Evolutionary conservation across 2,888 invertebrate species (phyloP).

Genomic region (Drosophila algonquin): DNA sequence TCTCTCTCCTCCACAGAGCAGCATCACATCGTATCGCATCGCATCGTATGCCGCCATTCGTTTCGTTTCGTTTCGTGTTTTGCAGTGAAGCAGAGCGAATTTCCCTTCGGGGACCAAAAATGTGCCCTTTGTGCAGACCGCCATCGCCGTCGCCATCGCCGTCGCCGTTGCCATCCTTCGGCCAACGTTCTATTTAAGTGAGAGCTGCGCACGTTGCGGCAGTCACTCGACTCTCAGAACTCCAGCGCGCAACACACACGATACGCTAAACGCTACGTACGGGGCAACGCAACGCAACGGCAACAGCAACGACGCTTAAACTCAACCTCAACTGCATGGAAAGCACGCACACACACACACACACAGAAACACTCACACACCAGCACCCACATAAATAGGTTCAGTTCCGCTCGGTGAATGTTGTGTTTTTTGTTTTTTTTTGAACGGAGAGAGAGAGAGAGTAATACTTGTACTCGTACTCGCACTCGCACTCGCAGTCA

Average conservation of each 20-base stretch:
- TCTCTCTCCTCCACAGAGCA: conserved; percentile 4
- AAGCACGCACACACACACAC: conserved; percentile 8
- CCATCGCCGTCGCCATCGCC: not conserved
- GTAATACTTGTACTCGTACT: not conserved
- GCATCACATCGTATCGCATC: conserved; percentile 9
- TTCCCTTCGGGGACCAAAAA: conserved; percentile 26
- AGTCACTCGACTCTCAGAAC: conserved; percentile 77
- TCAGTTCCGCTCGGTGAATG: conserved; percentile 38
- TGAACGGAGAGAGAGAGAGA: not conserved
- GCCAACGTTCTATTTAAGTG: conserved; percentile 67
- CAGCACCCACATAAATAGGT: conserved; percentile 24
- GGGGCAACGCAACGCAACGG: too few relatives aligned
- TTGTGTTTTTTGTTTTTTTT: not conserved
- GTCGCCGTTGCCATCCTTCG: not conserved
- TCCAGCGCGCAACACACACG: conserved; percentile 60
- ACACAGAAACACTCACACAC: not conserved
- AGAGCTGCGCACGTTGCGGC: conserved; percentile 75
- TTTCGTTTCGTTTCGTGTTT: not conserved
- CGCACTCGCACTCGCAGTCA: too few relatives aligned
- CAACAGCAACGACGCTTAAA: conserved; percentile 29
- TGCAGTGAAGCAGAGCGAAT: conserved; percentile 36
- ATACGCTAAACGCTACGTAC: not conserved
- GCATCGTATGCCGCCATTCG: not conserved
- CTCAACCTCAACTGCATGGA: conserved; percentile 19
- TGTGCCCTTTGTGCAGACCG: conserved; percentile 35